Evolutionary conservation across 2,113 vertebrate species (phyloP), one percentile per base, ranked within the genome.

Genomic region (Spermophilus dauricus): DNA sequence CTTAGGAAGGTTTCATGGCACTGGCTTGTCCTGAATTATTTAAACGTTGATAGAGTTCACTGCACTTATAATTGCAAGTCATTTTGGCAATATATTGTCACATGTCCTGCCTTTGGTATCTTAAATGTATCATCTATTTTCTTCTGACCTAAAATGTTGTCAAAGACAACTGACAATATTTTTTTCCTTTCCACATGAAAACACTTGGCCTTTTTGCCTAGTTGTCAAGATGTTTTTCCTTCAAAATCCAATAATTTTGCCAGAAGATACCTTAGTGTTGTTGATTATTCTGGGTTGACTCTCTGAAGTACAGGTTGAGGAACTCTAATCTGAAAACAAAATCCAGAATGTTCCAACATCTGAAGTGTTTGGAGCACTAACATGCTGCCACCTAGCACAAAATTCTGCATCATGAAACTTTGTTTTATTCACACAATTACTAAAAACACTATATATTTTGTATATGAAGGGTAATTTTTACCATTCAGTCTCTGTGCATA

Each of bases 41-140:
- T 89, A 75, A n/a, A 90, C 1, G 1, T 69, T 73, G 88, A 70
- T 87, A 26, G 45, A 63, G 13, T 94, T 86, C 51, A 28, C 34
- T 81, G 28, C 67, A 65, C 87, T 93, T 95, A 90, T 92, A 73
- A 94, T 73, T 83, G 28, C 83, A 92, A 82, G 45, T 86, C n/a
- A 76, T 76, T 97, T 95, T 80, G 75, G 45, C 61, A 86, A n/a
- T 73, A 67, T 91, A 61, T 56, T 84, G 88, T 91, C 39, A 73
- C 39, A 32, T 30, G 5, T 81, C 39, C 87, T 95, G 48, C 70
- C 16, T 80, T 84, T 82, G 48, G 48, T 85, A 48, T 85, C 51
- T 91, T 91, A 95, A 94, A 92, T 93, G 42, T 94, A 73, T 73
- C 86, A 63, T 95, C n/a, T 5, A 37, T 92, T 96, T 96, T 90